Base-by-base conservation (phyloP, 2,888 invertebrate species). In the Abrostola triplasia region DNA sequence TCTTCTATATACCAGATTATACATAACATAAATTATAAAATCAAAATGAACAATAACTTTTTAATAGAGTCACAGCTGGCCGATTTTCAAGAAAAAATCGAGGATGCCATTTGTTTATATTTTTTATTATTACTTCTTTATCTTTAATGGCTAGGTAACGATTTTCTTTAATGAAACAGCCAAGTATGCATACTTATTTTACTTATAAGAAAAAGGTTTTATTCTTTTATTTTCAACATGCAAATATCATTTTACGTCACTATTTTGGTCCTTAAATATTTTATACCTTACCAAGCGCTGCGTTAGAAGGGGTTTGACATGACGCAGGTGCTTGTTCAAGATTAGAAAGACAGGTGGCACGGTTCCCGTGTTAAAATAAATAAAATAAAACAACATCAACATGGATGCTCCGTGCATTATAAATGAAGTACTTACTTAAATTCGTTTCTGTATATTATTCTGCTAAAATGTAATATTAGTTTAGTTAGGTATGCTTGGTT, bases 251-350 rank as follows among this genome's bases (percentile, higher is more conserved):
- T n/a, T n/a, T n/a, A n/a, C n/a, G n/a, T n/a, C n/a, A n/a, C n/a
- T n/a, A n/a, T n/a, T n/a, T n/a, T n/a, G n/a, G 13, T 37, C 9
- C 1, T 7, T 12, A 12, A 44, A 44, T 13, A 47, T 24, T 47
- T 24, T 2, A 13, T 13, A 12, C 8, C 5, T 24, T 47, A 24
- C 44, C 24, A 24, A 24, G 5, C 44, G 44, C 44, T 47, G 47
- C 44, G 40, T 41, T 52, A 40, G 42, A 13, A 42, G 42, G 50
- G 36, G 37, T 41, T 9, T 54, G 41, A 84, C 66, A 59, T 86
- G 84, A 48, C 37, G 51, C 62, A 63, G 87, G 69, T 84, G 73
- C 58, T 60, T 57, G 47, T 24, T 49, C 47, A 58, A 56, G 1
- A 72, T 53, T 24, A 72, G n/a, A 42, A 42, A 5, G 42, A 38